Evolutionary conservation across 1,140 invertebrate genomes (phyloP).

Genomic region (Cherax quadricarinatus): DNA sequence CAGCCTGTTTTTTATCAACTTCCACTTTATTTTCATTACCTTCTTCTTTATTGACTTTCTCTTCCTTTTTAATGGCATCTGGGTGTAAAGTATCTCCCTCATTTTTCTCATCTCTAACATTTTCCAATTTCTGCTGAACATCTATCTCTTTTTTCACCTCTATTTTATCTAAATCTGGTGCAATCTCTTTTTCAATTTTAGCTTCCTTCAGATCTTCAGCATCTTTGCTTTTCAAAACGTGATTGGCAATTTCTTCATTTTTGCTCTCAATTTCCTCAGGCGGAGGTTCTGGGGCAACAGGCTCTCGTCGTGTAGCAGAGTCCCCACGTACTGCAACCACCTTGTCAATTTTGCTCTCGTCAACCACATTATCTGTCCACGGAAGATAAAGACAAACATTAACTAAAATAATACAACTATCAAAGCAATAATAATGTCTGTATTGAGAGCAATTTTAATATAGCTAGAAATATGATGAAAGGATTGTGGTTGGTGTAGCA

Average conservation of each 20-base stretch:
- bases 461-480: too few species aligned
- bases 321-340: background rate
- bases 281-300: conserved; percentile 58
- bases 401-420: background rate
- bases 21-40: background rate
- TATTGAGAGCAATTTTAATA: too few species aligned
- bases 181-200: background rate
- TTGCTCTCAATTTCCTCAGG: conserved; percentile 12
- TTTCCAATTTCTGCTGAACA: background rate
- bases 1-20: conserved; percentile 45
- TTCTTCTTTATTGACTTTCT: conserved; percentile 45
- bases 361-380: background rate
- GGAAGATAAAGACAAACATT: background rate
- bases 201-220: background rate
- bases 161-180: background rate
- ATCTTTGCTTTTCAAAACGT: background rate
- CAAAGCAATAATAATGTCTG: too few species aligned
- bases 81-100: conserved; percentile 48
- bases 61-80: conserved; percentile 59
- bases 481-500: too few species aligned
- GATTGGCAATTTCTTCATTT: background rate
- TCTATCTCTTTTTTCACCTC: background rate
- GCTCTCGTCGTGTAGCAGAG: conserved; percentile 34
- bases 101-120: background rate
- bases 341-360: background rate